These are phyloP conservation scores for Reinhardtius hippoglossoides DNA, from an alignment of 2,113 vertebrate species.

Conservation along the genomic window DNA sequence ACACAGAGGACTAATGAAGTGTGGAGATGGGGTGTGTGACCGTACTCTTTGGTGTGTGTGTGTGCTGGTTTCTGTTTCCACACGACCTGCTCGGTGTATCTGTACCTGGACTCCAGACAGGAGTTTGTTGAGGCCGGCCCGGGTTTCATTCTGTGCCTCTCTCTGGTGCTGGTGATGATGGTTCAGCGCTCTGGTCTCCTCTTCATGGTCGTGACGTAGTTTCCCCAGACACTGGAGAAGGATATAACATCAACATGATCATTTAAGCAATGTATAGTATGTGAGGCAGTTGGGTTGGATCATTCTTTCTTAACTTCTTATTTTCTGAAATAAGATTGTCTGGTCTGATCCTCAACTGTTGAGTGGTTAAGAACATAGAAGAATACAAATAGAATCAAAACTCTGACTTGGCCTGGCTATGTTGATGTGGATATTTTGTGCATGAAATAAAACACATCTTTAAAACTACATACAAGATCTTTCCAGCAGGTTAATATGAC, in stretches of 20 bases:
- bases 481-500: too few relatives aligned
- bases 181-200: slow-evolving; percentile 40
- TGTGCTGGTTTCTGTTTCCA: neutral
- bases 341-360: too few relatives aligned
- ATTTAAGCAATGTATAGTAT: too few relatives aligned
- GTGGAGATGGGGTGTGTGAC: neutral
- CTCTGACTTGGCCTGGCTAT: too few relatives aligned
- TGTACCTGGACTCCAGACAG: slow-evolving; percentile 77
- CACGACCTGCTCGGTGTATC: neutral
- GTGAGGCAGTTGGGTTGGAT: too few relatives aligned
- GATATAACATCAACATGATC: neutral
- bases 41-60: neutral
- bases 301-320: too few relatives aligned
- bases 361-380: too few relatives aligned
- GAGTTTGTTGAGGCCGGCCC: slow-evolving; percentile 62
- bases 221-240: slow-evolving; percentile 70
- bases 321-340: too few relatives aligned
- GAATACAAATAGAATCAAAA: too few relatives aligned
- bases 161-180: slow-evolving; percentile 47
- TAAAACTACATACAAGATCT: too few relatives aligned
- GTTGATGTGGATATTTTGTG: too few relatives aligned
- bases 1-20: slow-evolving; percentile 8
- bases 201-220: slow-evolving; percentile 61
- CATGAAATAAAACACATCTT: too few relatives aligned
- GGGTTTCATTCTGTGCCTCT: slow-evolving; percentile 47